Evolutionary conservation across 1,140 invertebrate genomes (phyloP).

Genomic region (Papilio polyxenes): DNA sequence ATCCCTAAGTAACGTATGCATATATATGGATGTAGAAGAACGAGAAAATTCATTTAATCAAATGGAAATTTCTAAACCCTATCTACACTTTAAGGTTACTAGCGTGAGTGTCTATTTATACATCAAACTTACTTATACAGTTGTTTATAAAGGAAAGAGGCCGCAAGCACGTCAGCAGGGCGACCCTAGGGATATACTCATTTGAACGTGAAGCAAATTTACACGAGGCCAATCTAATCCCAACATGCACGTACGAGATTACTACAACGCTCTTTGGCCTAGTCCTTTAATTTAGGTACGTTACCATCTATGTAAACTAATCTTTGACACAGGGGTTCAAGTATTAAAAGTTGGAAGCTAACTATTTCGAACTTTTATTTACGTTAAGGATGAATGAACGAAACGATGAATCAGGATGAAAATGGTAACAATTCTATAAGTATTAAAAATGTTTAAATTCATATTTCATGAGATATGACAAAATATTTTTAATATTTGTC

Average conservation of each 20-base stretch:
- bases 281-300: slow-evolving; percentile 30
- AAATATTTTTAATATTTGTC: background rate
- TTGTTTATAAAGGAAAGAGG: slow-evolving; percentile 5
- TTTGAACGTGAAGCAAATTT: slow-evolving; percentile 37
- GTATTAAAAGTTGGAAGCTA: background rate
- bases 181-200: slow-evolving; percentile 28
- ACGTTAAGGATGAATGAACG: background rate
- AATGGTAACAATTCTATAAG: background rate
- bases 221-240: slow-evolving; percentile 36
- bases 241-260: slow-evolving; percentile 35
- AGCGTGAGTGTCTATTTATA: background rate
- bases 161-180: slow-evolving; percentile 1
- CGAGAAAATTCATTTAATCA: background rate
- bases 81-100: background rate
- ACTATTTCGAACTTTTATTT: too few relatives aligned
- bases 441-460: background rate
- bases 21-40: background rate
- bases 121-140: slow-evolving; percentile 10
- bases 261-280: slow-evolving; percentile 23
- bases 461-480: too few relatives aligned
- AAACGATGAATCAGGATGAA: background rate
- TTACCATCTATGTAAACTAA: background rate
- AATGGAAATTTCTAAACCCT: background rate
- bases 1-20: too few relatives aligned
- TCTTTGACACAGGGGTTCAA: background rate